Evolutionary conservation across 2,113 vertebrate species (phyloP), one percentile per base, ranked within the genome.

Genomic region (Sylvia atricapilla): DNA sequence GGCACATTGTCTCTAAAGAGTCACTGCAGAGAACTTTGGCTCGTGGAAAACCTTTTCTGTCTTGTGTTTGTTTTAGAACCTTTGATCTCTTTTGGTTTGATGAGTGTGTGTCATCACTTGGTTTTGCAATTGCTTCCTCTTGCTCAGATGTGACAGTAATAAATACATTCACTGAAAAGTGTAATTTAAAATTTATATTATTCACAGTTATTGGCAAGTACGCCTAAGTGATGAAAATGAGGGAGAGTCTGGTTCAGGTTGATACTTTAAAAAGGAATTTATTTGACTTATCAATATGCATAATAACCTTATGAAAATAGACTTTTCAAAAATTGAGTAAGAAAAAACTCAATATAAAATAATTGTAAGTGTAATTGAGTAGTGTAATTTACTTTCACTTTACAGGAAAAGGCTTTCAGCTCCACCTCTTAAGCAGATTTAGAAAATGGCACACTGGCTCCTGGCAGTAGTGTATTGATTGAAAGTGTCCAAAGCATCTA

Each of bases 401-500:
- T 96, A 94, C 93, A 91, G 96, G 95, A 96, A 96, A 84, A 93
- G 44, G 84, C 93, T 95, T 96, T 96, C 89, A 91, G 84, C 74
- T 84, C 89, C 69, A 94, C 77, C 53, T 89, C 66, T 93, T 95
- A 87, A 89, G 84, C 64, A 21, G 74, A 84, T 96, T 95, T 75
- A 85, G 87, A 79, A 93, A 92, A 92, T 72, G 90, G 41, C 64
- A 46, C 41, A 8, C 73, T 64, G 87, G 89, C 89, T 95, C n/a
- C 73, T 95, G 79, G 86, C 90, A 76, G 72, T 59, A 70, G 30
- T 28, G 20, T 92, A 96, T 95, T 94, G 96, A 95, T 87, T 79
- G 78, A 60, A 93, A 68, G 53, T 3, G 4, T 89, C 74, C 89
- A 78, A 73, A 81, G 69, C 82, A 66, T 87, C 77, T 72, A 93